A percentile compares a stretch with the other conserved stretches of the same genome.
Evolutionary conservation across 2,797 vertebrate genomes (phyloP).

Genomic region (Eulemur mongoz): DNA sequence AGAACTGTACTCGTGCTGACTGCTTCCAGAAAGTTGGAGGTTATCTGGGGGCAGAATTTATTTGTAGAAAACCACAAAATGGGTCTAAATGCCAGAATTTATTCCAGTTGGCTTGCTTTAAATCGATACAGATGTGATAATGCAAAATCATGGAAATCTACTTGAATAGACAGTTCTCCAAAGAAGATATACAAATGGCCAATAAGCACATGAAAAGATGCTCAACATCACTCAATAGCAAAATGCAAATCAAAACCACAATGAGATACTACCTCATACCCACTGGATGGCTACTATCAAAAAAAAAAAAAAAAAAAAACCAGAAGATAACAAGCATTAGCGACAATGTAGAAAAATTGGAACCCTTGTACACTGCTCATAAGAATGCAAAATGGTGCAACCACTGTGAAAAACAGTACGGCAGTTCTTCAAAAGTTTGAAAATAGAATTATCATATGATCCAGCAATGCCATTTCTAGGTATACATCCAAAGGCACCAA

Average conservation of each 20-base stretch:
- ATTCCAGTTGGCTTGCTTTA: background rate
- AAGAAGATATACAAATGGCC: background rate
- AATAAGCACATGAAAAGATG: background rate
- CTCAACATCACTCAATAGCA: background rate
- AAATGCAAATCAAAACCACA: background rate
- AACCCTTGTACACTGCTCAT: background rate
- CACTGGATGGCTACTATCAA: background rate
- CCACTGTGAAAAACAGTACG: background rate
- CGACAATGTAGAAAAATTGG: background rate
- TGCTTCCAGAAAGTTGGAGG: slow-evolving; percentile 61
- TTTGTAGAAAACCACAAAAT: slow-evolving; percentile 58
- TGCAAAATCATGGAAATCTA: background rate
- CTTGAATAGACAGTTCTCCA: background rate
- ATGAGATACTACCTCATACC: background rate
- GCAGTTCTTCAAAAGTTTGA: background rate
- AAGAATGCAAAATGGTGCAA: background rate
- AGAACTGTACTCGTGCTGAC: background rate
- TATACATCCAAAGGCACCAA: background rate
- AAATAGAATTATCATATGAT: background rate
- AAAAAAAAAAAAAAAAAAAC: background rate
- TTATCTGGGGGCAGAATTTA: slow-evolving; percentile 69
- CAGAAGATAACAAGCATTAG: background rate
- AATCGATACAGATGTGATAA: slow-evolving; percentile 46
- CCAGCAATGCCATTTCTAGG: background rate
- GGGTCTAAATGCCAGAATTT: slow-evolving; percentile 9